Conservation (phyloP, 2,888 invertebrate genomes). For the Leistus spinibarbis region DNA sequence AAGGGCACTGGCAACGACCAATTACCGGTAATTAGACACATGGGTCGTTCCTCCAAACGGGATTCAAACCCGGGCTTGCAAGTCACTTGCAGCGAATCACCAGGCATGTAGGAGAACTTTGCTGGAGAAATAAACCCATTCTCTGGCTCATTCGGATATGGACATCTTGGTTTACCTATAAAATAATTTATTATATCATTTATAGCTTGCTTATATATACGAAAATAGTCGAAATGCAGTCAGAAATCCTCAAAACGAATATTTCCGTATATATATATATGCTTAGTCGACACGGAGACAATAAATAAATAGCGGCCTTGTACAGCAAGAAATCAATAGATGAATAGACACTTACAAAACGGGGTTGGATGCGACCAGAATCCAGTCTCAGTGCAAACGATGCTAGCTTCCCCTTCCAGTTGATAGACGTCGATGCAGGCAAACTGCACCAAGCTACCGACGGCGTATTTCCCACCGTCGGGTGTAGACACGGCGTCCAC, state of each 20-base stretch:
- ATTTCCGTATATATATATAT: no score
- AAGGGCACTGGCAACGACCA: conserved; percentile 73
- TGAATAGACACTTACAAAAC: conserved; percentile 75
- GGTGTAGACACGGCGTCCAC: conserved; percentile 59
- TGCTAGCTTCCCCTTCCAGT: conserved; percentile 77
- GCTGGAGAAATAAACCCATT: conserved; percentile 73
- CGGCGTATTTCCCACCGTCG: conserved; percentile 70
- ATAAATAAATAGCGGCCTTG: no score
- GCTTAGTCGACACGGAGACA: no score
- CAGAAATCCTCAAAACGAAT: no score
- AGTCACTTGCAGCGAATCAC: conserved; percentile 71
- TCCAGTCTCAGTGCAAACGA: conserved; percentile 86
- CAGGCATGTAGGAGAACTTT: conserved; percentile 76
- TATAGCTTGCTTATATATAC: no score
- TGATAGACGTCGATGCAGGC: conserved; percentile 72
- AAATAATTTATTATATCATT: not conserved
- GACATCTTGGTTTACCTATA: conserved; percentile 73
- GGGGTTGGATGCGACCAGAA: conserved; percentile 89
- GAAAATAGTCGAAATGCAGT: no score
- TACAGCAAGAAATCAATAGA: no score
- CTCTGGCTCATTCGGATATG: conserved; percentile 73
- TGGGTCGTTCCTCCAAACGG: conserved; percentile 59
- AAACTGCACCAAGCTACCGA: conserved; percentile 82
- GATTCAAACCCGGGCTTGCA: conserved; percentile 70
- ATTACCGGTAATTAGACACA: conserved; percentile 69